Evolutionary conservation across 2,113 vertebrate species (phyloP), one percentile per base, ranked within the genome.

Genomic region (Crocuta crocuta): DNA sequence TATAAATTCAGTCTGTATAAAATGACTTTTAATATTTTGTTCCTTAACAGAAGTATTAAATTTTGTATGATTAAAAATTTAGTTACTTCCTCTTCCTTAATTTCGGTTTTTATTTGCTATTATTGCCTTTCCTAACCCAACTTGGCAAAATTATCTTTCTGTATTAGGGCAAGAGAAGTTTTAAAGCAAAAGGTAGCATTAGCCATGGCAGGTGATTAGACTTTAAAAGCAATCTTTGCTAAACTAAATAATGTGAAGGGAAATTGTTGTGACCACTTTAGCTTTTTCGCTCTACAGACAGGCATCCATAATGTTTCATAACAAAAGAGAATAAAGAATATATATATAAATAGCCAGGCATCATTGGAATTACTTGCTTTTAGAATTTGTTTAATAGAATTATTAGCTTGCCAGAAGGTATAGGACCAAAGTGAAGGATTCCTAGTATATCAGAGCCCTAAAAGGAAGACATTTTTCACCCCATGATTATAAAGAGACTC

Each of bases 1-100:
- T 98, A 98, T 98, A 98, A 98, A 98, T 98, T 98, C 96, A 97
- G 97, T 98, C 98, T 97, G 96, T 98, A 98, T 99, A 98, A 99
- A 98, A 98, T 98, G 98, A 99, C 99, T 99, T 99, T 98, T 98
- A 98, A 99, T 99, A 99, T 99, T 99, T 98, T 98, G 98, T 98
- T 98, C 92, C 98, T 98, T 99, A 98, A 98, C 98, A 92, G 98
- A 98, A 98, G 98, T 97, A 98, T 98, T 99, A 99, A 98, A 99
- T 99, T 98, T 99, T 99, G 88, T 98, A 82, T 98, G 98, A 99
- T 98, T 99, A 99, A 99, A 99, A 98, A 98, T 98, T 98, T 98
- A 99, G 98, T 99, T 98, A 98, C 94, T 97, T 87, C 87, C 97
- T 98, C 97, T 98, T 96, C 93, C 86, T 99, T 99, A 98, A 98